These are phyloP conservation scores for Euschistus heros DNA, from an alignment of 1,140 invertebrate genomes.

Conservation along the genomic window DNA sequence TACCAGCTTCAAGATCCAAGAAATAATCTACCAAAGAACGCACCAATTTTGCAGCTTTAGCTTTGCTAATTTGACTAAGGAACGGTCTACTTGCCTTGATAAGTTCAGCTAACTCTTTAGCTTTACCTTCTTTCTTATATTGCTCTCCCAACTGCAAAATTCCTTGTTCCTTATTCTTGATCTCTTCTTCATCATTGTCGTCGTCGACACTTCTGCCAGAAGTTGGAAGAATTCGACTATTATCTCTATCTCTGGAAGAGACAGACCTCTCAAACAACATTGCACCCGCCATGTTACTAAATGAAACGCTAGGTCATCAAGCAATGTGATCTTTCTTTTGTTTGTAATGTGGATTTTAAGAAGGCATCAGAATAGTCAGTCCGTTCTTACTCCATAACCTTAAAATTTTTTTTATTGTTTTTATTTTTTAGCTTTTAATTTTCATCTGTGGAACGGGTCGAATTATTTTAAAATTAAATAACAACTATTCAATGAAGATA, in stretches of 20 bases:
- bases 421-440: too few relatives aligned
- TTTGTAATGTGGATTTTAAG: slow-evolving; percentile 1
- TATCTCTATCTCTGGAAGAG: slow-evolving; percentile 55
- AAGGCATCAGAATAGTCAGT: too few relatives aligned
- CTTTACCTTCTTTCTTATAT: slow-evolving; percentile 85
- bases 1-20: slow-evolving; percentile 87
- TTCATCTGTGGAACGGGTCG: too few relatives aligned
- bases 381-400: too few relatives aligned
- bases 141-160: slow-evolving; percentile 80
- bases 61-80: slow-evolving; percentile 88
- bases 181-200: slow-evolving; percentile 57
- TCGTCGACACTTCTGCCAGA: slow-evolving; percentile 49
- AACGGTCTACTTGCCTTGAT: slow-evolving; percentile 92
- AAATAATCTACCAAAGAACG: slow-evolving; percentile 94
- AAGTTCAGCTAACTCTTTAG: slow-evolving; percentile 83
- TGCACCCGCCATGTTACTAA: slow-evolving; percentile 63
- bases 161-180: slow-evolving; percentile 78
- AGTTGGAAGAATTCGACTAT: slow-evolving; percentile 35
- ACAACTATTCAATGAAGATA: too few relatives aligned
- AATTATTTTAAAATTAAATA: too few relatives aligned
- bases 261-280: slow-evolving; percentile 72
- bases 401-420: too few relatives aligned
- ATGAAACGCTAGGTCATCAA: slow-evolving; percentile 22
- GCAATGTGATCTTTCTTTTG: slow-evolving; percentile 12
- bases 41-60: slow-evolving; percentile 96